Evolutionary conservation across 2,797 vertebrate species (phyloP).

Genomic region (Scomberomorus guttatus): DNA sequence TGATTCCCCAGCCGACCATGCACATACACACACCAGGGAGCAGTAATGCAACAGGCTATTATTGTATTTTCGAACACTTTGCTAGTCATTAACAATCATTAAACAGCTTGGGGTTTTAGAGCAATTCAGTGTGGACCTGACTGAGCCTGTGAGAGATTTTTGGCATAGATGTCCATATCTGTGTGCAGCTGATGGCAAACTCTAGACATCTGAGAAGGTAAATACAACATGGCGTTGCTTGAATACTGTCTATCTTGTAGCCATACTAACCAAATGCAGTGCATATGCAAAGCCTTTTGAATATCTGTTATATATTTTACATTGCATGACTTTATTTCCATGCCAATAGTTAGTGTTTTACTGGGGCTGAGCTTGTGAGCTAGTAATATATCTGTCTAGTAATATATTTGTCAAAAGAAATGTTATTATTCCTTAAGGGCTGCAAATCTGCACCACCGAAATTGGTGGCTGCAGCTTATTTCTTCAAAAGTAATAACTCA

Average conservation of each 20-base stretch:
- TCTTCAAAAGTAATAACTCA: constrained; percentile 17
- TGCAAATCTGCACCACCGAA: constrained; percentile 22
- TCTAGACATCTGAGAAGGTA: neutral
- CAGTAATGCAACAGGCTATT: constrained; percentile 38
- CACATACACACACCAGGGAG: constrained; percentile 3
- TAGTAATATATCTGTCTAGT: neutral
- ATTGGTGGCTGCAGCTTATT: constrained; percentile 11
- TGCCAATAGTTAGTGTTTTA: neutral
- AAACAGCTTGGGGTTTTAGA: constrained; percentile 55
- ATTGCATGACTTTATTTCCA: constrained; percentile 2
- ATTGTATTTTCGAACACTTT: constrained; percentile 46
- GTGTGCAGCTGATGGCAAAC: neutral
- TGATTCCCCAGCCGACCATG: constrained; percentile 12
- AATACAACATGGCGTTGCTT: neutral
- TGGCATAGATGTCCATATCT: constrained; percentile 4
- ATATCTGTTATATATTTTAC: neutral
- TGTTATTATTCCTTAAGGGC: constrained; percentile 22
- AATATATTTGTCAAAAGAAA: constrained; percentile 30
- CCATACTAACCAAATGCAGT: neutral
- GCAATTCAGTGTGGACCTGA: constrained; percentile 27
- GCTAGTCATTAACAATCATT: constrained; percentile 50
- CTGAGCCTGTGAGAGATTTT: constrained; percentile 3
- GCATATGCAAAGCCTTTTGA: neutral
- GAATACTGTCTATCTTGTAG: neutral
- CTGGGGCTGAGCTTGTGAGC: neutral